A percentile compares a stretch with the other conserved stretches of the same genome.
Conservation (phyloP, 2,113 vertebrate genomes). For the Burhinus oedicnemus region DNA sequence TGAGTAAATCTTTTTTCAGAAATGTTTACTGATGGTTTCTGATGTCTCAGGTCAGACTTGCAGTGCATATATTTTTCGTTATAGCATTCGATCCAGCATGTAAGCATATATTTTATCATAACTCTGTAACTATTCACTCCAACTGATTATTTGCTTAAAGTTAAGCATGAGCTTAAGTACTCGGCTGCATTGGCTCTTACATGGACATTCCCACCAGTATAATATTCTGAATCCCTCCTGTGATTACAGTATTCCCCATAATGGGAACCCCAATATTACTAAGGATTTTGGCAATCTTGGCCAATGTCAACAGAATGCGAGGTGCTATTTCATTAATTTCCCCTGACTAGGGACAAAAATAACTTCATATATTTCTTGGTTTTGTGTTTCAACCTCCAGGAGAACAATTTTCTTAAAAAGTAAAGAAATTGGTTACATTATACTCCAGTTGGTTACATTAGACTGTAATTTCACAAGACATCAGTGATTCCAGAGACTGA, state of each 20-base stretch:
- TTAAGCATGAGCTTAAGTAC: neutral
- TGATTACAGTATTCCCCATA: constrained; percentile 27
- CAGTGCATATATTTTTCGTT: neutral
- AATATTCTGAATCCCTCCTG: constrained; percentile 37
- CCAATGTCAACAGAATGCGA: constrained; percentile 59
- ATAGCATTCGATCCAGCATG: rapidly evolving
- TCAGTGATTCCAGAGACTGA: constrained; percentile 41
- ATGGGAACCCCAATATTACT: constrained; percentile 48
- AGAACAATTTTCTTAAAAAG: constrained; percentile 59
- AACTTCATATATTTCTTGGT: constrained; percentile 40
- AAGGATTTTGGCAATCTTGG: neutral
- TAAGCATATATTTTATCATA: neutral
- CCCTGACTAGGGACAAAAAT: constrained; percentile 50
- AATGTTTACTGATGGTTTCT: neutral
- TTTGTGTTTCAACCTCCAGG: constrained; percentile 61
- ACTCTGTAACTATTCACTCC: neutral
- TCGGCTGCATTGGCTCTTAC: neutral
- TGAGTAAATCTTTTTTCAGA: neutral
- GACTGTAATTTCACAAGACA: constrained; percentile 55
- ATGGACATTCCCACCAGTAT: constrained; percentile 51
- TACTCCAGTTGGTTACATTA: constrained; percentile 32
- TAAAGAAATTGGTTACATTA: constrained; percentile 52
- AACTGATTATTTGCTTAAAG: constrained; percentile 24
- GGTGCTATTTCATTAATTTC: constrained; percentile 68
- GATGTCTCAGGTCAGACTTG: neutral